Evolutionary conservation across 2,888 invertebrate genomes (phyloP), one percentile per base, ranked within the genome.

Genomic region (Amphipoea lucens): DNA sequence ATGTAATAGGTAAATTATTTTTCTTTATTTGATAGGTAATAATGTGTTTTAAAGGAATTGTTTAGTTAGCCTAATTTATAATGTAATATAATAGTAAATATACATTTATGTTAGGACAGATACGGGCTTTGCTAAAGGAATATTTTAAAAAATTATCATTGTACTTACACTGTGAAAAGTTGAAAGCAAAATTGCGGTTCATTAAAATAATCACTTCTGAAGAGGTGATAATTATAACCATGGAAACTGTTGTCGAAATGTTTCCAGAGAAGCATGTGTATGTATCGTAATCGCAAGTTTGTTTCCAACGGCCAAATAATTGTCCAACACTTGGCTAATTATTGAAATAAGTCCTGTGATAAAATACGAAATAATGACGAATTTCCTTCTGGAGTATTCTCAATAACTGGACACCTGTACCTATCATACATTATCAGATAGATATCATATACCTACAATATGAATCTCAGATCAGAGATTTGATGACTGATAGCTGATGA

Each of bases 391-490:
- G 7, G 17, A 73, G 5, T 54, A 51, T 67, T 70, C 40, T 68
- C 6, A 62, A 57, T 68, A 66, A 66, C 17, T 69, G 40, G 42
- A 20, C 9, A 70, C n/a, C 45, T 70, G 40, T 74, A 45, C 57
- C 23, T 65, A 67, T 65, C 63, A 63, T 48, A 69, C 54, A 63
- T 36, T 60, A 45, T 69, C 2, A 54, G 11, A 14, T 65, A 65
- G 40, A 42, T 60, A 84, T 57, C 36, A 57, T 45, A 42, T 66
- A 82, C 51, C n/a, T 60, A 17, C 23, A 48, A 68, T 62, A 72
- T 68, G 78, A 88, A 88, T 88, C 88, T 86, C 79, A 79, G 40
- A 51, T 78, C 29, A 66, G 76, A 87, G 76, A 88, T 78, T 76
- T 65, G n/a, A 71, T 79, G 86, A 88, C 82, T 81, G 81, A 82